Evolutionary conservation across 2,113 vertebrate species (phyloP).

Genomic region (Macaca fascicularis): T2T-MFA8v1.1 NC_088385.1:73238501-73239000

Average conservation of each 20-base stretch:
- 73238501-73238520: no score
- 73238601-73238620: no score
- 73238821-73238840: fast-evolving
- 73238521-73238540: no score
- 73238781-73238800: background rate
- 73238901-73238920: background rate
- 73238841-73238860: background rate
- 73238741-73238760: background rate
- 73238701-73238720: background rate
- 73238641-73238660: background rate
- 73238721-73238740: background rate
- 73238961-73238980: background rate
- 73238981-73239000: no score
- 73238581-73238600: no score
- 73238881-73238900: background rate
- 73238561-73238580: no score
- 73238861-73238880: background rate
- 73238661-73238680: background rate
- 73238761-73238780: background rate
- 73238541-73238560: no score
- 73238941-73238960: background rate
- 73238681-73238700: background rate
- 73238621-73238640: background rate
- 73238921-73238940: background rate
- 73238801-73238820: background rate